Evolutionary conservation across 37 sponge, comb jelly and placozoan genomes (phyloP), one percentile per base, ranked within the genome.

Genomic region (Cliona cf. orientalis): DNA sequence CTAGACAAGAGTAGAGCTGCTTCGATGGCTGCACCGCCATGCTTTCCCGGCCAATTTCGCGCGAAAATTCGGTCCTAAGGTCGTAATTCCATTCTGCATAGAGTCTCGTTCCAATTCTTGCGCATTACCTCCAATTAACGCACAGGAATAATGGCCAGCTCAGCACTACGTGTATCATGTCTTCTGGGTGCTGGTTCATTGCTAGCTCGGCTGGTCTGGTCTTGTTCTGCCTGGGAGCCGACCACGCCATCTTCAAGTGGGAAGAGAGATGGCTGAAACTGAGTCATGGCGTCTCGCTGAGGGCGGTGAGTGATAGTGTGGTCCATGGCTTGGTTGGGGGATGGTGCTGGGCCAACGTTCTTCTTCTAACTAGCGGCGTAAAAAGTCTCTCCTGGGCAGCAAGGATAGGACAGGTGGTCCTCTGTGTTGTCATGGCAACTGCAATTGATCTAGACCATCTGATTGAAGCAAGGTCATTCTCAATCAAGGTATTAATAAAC

Each of bases 401-500:
- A n/a, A 42, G 43, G 43, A 34, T 73, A 12, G 53, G 26, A 21
- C 72, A 80, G 41, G 44, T 43, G 3, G 11, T 39, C 11, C 46
- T 63, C 19, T 81, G 89, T 36, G 34, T 64, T 21, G 37, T 36
- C 12, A 39, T 81, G 42, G 83, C 83, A n/a, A 59, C 71, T 46
- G 83, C 59, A 4, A 62, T 88, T 12, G 89, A 88, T 42, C 7
- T 83, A 72, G 89, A 88, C 63, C 89, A 88, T 72, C 71, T 88
- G 44, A 58, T 88, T 41, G 89, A 42, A 42, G 89, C 89, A 57
- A 75, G 78, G 34, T 88, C 89, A 22, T 1, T 81, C 3, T 66
- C 72, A n/a, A 31, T 88, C 26, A 81, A 88, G 78, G 89, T 88
- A 42, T 22, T 67, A n/a, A n/a, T n/a, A n/a, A n/a, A n/a, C n/a